A percentile compares a stretch with the other conserved stretches of the same genome.
Conservation (phyloP, 2,113 vertebrate genomes). For the Spermophilus dauricus region DNA sequence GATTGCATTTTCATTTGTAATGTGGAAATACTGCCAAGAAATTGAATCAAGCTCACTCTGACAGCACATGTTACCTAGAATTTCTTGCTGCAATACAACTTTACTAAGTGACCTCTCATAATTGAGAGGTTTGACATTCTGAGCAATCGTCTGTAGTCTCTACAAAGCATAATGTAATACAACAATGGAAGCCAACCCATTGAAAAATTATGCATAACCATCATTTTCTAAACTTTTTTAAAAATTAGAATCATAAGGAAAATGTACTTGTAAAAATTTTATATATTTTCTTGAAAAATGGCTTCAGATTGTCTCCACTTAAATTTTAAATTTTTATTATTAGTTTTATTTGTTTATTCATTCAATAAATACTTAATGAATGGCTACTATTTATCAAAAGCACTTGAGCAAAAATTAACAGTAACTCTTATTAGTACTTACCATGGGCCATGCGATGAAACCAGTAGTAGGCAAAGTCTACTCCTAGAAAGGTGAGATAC, state of each 20-base stretch:
- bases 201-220: not conserved
- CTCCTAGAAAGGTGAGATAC: conserved; percentile 94
- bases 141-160: not conserved
- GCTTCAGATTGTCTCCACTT: not conserved
- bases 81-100: not conserved
- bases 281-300: conserved; percentile 15
- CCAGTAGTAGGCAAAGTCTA: conserved; percentile 96
- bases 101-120: not conserved
- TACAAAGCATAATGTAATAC: not conserved
- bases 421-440: conserved; percentile 82
- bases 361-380: conserved; percentile 6
- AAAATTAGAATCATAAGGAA: conserved; percentile 3
- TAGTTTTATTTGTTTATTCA: not conserved
- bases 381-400: not conserved
- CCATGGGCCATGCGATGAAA: conserved; percentile 94
- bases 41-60: not conserved
- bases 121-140: not conserved
- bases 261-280: not conserved
- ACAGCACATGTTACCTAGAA: not conserved
- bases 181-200: not conserved
- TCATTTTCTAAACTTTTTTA: not conserved
- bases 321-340: conserved; percentile 13
- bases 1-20: conserved; percentile 66
- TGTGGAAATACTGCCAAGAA: conserved; percentile 21
- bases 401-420: conserved; percentile 43